Percentiles rank a stretch among this genome's conserved stretches.
Conservation (phyloP, 2,113 vertebrate genomes). For the Equus przewalskii region DNA sequence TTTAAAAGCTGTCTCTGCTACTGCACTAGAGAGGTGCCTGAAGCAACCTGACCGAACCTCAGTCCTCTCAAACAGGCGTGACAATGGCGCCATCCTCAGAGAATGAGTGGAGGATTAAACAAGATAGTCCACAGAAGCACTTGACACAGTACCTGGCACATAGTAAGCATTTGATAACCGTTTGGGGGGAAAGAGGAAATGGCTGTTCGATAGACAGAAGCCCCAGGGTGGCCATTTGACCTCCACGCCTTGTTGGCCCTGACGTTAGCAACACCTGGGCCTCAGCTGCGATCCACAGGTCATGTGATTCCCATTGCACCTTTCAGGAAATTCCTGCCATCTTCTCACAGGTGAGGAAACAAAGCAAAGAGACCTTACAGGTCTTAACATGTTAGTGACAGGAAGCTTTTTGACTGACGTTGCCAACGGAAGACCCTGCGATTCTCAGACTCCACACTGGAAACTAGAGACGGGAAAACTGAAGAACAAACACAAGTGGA, state of each 20-base stretch:
- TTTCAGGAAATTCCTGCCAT: background rate
- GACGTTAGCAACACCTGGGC: background rate
- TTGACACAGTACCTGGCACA: background rate
- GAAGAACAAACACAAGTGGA: background rate
- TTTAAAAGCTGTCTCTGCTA: background rate
- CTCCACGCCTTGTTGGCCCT: background rate
- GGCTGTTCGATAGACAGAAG: background rate
- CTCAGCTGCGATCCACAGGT: background rate
- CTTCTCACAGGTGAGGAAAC: background rate
- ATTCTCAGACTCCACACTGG: background rate
- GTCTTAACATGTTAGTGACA: background rate
- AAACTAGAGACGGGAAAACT: background rate
- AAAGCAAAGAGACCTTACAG: background rate
- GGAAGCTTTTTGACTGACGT: background rate
- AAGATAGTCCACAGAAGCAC: background rate
- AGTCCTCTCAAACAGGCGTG: background rate
- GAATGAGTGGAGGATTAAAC: slow-evolving; percentile 12
- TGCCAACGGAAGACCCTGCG: background rate
- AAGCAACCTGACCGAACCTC: background rate
- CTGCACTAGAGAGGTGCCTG: background rate
- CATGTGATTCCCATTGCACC: background rate
- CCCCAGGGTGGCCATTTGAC: background rate
- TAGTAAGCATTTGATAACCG: background rate
- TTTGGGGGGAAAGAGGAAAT: background rate
- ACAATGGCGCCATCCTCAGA: background rate